Conservation (phyloP, 2,797 vertebrate species). For the Argya squamiceps region DNA sequence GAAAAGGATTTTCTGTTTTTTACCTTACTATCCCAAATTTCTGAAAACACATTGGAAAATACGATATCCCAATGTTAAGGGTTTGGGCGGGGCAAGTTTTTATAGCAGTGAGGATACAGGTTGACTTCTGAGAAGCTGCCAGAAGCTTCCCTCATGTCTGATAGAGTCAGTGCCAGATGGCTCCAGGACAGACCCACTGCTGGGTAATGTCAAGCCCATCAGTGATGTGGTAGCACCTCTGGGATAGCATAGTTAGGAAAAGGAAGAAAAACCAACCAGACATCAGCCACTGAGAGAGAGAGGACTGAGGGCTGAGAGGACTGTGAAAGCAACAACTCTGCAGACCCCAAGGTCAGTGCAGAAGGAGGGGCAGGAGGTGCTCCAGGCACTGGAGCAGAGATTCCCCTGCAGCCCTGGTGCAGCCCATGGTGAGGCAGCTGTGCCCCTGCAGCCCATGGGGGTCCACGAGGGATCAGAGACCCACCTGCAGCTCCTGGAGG, state of each 20-base stretch:
- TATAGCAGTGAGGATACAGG: background rate
- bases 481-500: background rate
- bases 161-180: background rate
- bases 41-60: background rate
- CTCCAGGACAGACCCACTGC: background rate
- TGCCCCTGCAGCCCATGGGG: background rate
- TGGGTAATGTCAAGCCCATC: background rate
- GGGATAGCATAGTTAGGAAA: background rate
- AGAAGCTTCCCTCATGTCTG: accelerated
- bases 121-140: background rate
- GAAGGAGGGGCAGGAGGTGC: background rate
- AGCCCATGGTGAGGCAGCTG: background rate
- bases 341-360: background rate
- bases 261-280: background rate
- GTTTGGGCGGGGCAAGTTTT: background rate
- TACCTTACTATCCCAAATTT: background rate
- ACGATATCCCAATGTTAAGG: accelerated
- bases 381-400: accelerated
- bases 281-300: background rate
- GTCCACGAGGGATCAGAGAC: accelerated
- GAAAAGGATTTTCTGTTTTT: background rate
- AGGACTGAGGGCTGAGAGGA: background rate
- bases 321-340: background rate
- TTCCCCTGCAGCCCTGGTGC: background rate
- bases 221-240: accelerated